Evolutionary conservation across 2,113 vertebrate species (phyloP), one percentile per base, ranked within the genome.

Genomic region (Octodon degus): DNA sequence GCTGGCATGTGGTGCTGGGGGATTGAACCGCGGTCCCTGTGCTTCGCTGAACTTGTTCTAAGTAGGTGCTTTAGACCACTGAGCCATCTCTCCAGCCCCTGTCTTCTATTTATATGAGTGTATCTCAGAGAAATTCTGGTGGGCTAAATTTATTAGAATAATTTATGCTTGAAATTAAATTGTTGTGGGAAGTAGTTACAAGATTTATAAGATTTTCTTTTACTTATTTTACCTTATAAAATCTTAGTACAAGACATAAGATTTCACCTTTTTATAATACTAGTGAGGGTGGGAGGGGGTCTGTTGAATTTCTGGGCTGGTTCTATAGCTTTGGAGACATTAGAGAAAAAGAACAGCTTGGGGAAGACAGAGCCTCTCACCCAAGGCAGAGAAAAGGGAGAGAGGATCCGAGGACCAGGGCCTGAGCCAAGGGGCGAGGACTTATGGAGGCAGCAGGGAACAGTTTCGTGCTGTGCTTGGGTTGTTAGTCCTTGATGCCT

Each of bases 401-500:
- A 77, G 12, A 92, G 85, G 25, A n/a, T 24, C 63, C 60, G 63
- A 55, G 7, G 10, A 84, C 68, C 25, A 6, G 68, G 53, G 9
- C 6, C 20, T 0, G 7, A 60, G 20, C 72, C 8, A 47, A 8
- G n/a, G 63, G 91, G 34, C 1, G 63, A n/a, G 27, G 43, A 87
- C 58, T 22, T 2, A 7, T 0, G 3, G 0, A 0, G 0, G 55
- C 2, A 8, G 4, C 27, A 27, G 80, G n/a, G 24, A 43, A 20
- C 2, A 60, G 7, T 14, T 65, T 34, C 8, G 20, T 17, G 37
- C 2, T 43, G 5, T 22, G 60, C 25, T 92, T 68, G 88, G 10
- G 12, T 20, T 63, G 50, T 40, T 50, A 68, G 47, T 55, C 72
- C 47, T 67, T 27, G 53, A 11, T 10, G 32, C 10, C n/a, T 82